Evolutionary conservation across 2,113 vertebrate genomes (phyloP), one percentile per base, ranked within the genome.

Genomic region (Rynchops niger): DNA sequence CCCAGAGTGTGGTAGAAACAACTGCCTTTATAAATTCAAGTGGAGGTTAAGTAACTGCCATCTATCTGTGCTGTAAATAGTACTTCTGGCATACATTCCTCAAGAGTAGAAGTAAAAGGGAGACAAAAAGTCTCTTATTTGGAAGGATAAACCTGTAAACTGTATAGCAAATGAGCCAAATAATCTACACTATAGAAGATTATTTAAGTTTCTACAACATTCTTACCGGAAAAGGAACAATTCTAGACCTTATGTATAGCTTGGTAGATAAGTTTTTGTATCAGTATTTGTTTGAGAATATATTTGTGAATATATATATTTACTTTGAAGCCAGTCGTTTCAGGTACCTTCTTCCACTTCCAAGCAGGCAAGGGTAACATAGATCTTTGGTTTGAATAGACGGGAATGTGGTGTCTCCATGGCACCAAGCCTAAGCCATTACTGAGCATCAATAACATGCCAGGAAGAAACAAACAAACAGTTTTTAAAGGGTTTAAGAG

Each of bases 121-220:
- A 82, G 30, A 90, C 29, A 93, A 62, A 69, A 88, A 32, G 34
- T 45, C 63, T 71, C 61, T 59, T 66, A 58, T 89, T 92, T 97
- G 81, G 81, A 81, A 94, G 29, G 38, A 49, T 71, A 81, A 83
- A 91, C 34, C 71, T 77, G 50, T 23, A 82, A 88, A 86, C 36
- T 62, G 12, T 43, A 21, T 30, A 32, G 50, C 73, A 81, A 83
- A 81, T 45, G 16, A 93, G 79, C 49, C 58, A 93, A 67, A 77
- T 70, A 76, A 86, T 69, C 40, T 34, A 9, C 25, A 9, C 8
- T 56, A 17, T 10, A 27, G 34, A 77, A 90, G 40, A 40, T 43
- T n/a, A 55, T 63, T 82, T 45, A 32, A 45, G 45, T 86, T 71
- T 73, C 42, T 58, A 26, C n/a, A 76, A 38, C 3, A 11, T 56